Evolutionary conservation across 2,888 invertebrate genomes (phyloP), one percentile per base, ranked within the genome.

Genomic region (Syritta pipiens): DNA sequence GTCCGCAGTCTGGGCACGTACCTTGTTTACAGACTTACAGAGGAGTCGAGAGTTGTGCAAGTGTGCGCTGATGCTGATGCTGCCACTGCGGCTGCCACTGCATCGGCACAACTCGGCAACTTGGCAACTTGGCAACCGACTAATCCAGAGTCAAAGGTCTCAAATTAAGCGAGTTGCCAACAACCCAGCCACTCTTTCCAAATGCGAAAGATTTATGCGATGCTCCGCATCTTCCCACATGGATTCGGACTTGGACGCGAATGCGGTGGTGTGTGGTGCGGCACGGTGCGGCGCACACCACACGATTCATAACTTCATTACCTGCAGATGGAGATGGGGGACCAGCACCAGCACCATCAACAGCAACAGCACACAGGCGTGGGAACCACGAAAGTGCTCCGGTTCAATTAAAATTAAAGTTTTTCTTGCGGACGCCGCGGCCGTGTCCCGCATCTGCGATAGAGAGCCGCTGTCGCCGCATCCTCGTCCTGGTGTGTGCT

Each of bases 221-320:
- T 60, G 60, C 53, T 67, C 42, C 20, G 53, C 77, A 71, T 77
- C 77, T 77, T 77, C 77, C 77, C 77, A 77, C 77, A 71, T 77
- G 77, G 51, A 51, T 19, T 59, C n/a, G n/a, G n/a, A n/a, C n/a
- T n/a, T n/a, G n/a, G n/a, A n/a, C n/a, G n/a, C n/a, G n/a, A n/a
- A n/a, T n/a, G n/a, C n/a, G n/a, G n/a, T n/a, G n/a, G n/a, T n/a
- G n/a, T n/a, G n/a, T n/a, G n/a, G 53, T 37, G 35, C 60, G 32
- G 51, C 1, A n/a, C 19, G 14, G 28, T 46, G 12, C 7, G n/a
- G n/a, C n/a, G n/a, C n/a, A n/a, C n/a, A n/a, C n/a, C n/a, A n/a
- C 76, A 65, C 76, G 71, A 77, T 77, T 77, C 77, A 77, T 77
- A 77, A 77, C 77, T 77, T 71, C 77, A 77, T 77, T 77, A 77